Base-by-base conservation (phyloP, 1,140 invertebrate species). In the Dreissena rostriformis region DNA sequence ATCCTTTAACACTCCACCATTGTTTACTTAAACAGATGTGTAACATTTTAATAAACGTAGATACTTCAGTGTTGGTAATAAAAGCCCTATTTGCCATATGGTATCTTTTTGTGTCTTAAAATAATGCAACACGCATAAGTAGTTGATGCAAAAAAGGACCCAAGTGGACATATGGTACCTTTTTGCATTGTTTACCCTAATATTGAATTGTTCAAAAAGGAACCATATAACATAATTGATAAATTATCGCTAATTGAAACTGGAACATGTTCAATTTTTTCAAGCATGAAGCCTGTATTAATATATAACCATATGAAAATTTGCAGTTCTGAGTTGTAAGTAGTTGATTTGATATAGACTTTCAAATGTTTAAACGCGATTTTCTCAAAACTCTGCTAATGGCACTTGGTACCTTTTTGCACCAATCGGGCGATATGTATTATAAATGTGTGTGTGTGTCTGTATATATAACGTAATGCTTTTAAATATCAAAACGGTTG, bases 161-260 rank as follows among this genome's bases (percentile, higher is more conserved):
- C 49, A n/a, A n/a, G n/a, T n/a, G n/a, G 7, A 49, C 61, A 67
- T 77, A 77, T 77, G 75, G 75, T 77, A 77, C 75, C 75, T 77
- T 76, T 63, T 76, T 77, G 75, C 57, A 66, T 15, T n/a, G 28
- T 49, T 39, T 39, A 14, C 66, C 61, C 63, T 24, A 66, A 77
- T 65, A 77, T 8, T 55, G 52, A 8, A 12, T 28, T 11, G 51
- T 66, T 53, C 75, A 77, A 77, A 77, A 77, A 77, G 75, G 75
- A 77, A 66, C 61, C 75, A 66, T 77, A 26, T 15, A 49, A 66
- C 61, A 51, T 77, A 77, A 77, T 77, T 77, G 22, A 39, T 49
- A 39, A 63, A 77, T 66, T 77, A 65, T 49, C 26, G 28, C 51
- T 66, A 66, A 77, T 77, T 77, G 51, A 39, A 19, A 57, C 24